Base-by-base conservation (phyloP, 2,113 vertebrate species). In the Oryzias curvinotus region DNA sequence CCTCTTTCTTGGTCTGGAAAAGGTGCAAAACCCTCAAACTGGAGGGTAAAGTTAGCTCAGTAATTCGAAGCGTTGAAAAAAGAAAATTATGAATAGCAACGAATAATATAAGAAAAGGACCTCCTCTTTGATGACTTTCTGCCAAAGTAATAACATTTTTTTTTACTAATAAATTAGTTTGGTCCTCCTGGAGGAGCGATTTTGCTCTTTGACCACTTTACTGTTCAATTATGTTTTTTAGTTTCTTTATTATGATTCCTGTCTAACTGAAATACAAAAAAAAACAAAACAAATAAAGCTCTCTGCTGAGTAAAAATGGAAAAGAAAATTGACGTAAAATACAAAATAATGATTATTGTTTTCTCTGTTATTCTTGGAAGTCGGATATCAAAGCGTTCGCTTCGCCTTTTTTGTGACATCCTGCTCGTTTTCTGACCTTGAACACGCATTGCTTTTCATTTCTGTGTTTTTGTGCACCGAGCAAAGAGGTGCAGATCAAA, bases 111-210 rank as follows among this genome's bases (percentile, higher is more conserved):
- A 50, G 55, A 25, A 65, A 28, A 71, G 62, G 28, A 45, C 44
- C 52, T 52, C 65, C 43, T 7, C 46, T 12, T 73, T 75, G 71
- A 85, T 81, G 82, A 84, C 81, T 87, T 86, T 80, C 70, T 85
- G 87, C 83, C 77, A 84, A 77, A 68, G 76, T 90, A 89, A 91
- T 87, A 83, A 82, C 85, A 88, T 88, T 88, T 88, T 77, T 88
- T 88, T 88, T 77, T 82, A 76, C 83, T 80, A 77, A 73, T 86
- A 87, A 89, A 88, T 90, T 78, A 86, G 82, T 82, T 80, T 45
- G 52, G 61, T 83, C 63, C 52, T 85, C 57, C 81, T 41, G 17
- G 67, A 57, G 83, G 75, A 77, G 69, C 67, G 45, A 84, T 72
- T 85, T 78, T 85, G 79, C 85, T 85, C 80, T 86, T 78, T 85